Evolutionary conservation across 1,140 invertebrate species (phyloP).

Genomic region (Maniola jurtina): DNA sequence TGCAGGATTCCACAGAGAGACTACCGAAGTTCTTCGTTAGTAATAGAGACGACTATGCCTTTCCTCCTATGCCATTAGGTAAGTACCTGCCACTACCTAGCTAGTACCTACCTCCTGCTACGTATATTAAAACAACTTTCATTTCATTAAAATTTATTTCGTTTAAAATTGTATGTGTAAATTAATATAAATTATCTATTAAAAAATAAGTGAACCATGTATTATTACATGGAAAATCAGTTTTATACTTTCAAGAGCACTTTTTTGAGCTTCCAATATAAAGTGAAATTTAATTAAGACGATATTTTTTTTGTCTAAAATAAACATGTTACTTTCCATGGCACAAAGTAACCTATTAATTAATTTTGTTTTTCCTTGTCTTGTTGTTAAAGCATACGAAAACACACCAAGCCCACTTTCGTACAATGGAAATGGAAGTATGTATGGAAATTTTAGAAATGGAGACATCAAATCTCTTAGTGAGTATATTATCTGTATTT

Average conservation of each 20-base stretch:
- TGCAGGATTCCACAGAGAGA: constrained; percentile 52
- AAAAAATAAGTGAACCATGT: too few species aligned
- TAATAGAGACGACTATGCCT: constrained; percentile 49
- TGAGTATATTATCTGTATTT: constrained; percentile 42
- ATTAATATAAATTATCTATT: too few species aligned
- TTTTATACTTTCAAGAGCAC: too few species aligned
- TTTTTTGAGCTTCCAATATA: too few species aligned
- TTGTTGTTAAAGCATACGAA: constrained; percentile 39
- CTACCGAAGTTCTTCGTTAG: constrained; percentile 35
- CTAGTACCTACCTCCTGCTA: too few species aligned
- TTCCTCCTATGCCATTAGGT: constrained; percentile 49
- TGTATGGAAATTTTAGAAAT: constrained; percentile 48
- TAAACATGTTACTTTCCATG: too few species aligned
- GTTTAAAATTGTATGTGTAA: too few species aligned
- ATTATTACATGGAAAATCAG: too few species aligned
- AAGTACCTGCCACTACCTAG: constrained; percentile 14
- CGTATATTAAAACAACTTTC: too few species aligned
- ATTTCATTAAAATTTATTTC: too few species aligned
- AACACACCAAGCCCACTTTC: constrained; percentile 39
- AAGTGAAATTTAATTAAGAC: too few species aligned
- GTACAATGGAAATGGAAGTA: constrained; percentile 34
- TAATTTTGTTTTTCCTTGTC: background rate
- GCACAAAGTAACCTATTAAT: background rate
- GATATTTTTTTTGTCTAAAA: too few species aligned
- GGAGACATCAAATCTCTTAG: constrained; percentile 63